Evolutionary conservation across 2,113 vertebrate species (phyloP).

Genomic region (Podarcis muralis): DNA sequence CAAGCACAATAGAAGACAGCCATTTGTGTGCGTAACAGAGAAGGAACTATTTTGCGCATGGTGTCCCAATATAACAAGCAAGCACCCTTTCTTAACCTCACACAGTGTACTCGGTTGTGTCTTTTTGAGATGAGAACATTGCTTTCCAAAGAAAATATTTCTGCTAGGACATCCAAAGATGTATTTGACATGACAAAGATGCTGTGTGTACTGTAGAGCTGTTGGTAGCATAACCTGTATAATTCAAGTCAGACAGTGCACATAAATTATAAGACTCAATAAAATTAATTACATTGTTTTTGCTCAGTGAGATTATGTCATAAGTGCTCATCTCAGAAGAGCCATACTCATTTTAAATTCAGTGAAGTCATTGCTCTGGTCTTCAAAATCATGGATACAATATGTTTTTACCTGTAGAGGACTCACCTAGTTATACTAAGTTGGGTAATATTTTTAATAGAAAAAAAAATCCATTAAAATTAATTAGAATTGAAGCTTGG

Average conservation of each 20-base stretch:
- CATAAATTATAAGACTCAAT: neutral
- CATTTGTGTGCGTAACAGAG: neutral
- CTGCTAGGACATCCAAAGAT: neutral
- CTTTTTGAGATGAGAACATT: neutral
- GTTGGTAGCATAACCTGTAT: neutral
- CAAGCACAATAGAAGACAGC: slow-evolving; percentile 7
- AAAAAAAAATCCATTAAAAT: neutral
- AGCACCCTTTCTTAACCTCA: neutral
- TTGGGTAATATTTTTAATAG: too few relatives aligned
- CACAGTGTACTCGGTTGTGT: neutral
- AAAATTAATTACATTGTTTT: slow-evolving; percentile 7
- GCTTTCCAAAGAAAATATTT: neutral
- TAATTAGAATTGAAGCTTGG: neutral
- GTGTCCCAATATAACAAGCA: neutral
- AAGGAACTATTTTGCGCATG: neutral
- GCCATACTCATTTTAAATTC: neutral
- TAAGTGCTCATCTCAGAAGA: neutral
- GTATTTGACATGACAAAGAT: neutral
- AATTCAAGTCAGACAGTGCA: neutral
- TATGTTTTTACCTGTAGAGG: neutral
- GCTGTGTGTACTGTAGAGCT: neutral
- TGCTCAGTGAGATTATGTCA: neutral
- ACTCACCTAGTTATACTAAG: neutral
- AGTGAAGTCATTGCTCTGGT: neutral
- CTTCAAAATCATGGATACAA: neutral